These are phyloP conservation scores for Triplophysa yarkandensis DNA, from an alignment of 2,797 vertebrate genomes.

Conservation along the genomic window DNA sequence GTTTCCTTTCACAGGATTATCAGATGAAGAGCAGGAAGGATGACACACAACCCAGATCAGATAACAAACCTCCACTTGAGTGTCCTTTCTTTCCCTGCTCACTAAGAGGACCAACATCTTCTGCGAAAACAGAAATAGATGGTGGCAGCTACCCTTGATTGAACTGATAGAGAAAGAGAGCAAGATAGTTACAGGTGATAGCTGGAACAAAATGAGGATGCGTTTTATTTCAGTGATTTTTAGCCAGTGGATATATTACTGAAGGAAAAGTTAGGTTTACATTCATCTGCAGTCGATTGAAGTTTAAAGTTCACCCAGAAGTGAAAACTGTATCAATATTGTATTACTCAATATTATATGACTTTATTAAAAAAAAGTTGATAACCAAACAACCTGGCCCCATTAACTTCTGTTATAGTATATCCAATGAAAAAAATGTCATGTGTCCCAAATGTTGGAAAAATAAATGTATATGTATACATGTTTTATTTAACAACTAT, in stretches of 20 bases:
- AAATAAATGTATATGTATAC: too few relatives aligned
- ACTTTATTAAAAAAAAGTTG: too few relatives aligned
- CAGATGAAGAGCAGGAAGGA: slow-evolving; percentile 30
- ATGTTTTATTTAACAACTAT: too few relatives aligned
- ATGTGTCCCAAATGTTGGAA: too few relatives aligned
- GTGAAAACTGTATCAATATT: too few relatives aligned
- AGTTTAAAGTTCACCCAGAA: too few relatives aligned
- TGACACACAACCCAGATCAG: slow-evolving; percentile 41
- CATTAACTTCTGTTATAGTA: too few relatives aligned
- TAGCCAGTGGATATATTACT: neutral
- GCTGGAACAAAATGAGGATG: neutral
- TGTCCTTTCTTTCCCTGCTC: slow-evolving; percentile 13
- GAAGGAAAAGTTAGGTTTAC: neutral
- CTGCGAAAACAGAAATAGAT: slow-evolving; percentile 15
- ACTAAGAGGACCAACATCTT: slow-evolving; percentile 21
- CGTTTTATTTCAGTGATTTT: neutral
- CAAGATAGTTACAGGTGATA: neutral
- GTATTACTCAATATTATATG: too few relatives aligned
- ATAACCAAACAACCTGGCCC: too few relatives aligned
- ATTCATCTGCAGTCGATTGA: neutral
- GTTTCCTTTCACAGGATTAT: slow-evolving; percentile 30
- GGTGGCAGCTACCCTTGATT: slow-evolving; percentile 34
- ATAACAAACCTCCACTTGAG: slow-evolving; percentile 37
- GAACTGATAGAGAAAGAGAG: slow-evolving; percentile 21
- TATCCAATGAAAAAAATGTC: too few relatives aligned